Evolutionary conservation across 2,797 vertebrate species (phyloP).

Genomic region (Yasuhikotakia modesta): DNA sequence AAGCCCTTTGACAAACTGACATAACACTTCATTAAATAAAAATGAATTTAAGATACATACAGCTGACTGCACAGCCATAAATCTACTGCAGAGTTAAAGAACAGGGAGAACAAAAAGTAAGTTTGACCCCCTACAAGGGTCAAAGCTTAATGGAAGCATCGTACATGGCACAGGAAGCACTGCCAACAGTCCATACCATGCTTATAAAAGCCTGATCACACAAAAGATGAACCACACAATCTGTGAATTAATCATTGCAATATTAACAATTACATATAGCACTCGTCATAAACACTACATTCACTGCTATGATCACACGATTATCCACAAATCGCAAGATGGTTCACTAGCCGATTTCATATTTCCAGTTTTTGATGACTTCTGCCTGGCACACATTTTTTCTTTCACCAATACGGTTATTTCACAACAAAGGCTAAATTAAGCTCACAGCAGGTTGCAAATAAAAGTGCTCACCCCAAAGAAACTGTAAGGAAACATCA

Average conservation of each 20-base stretch:
- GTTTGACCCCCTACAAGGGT: not conserved
- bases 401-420: not conserved
- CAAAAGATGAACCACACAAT: not conserved
- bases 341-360: not conserved
- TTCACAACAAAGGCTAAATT: not conserved
- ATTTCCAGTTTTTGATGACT: not conserved
- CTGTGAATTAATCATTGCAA: not conserved
- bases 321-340: too few relatives aligned
- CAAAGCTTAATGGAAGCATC: not conserved
- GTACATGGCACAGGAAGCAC: not conserved
- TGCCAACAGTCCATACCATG: too few relatives aligned
- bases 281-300: not conserved
- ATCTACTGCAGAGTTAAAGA: too few relatives aligned
- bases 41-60: too few relatives aligned
- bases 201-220: not conserved
- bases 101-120: not conserved
- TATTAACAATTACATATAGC: not conserved
- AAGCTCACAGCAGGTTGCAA: not conserved
- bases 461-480: not conserved
- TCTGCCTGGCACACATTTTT: too few relatives aligned
- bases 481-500: not conserved
- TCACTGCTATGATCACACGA: not conserved
- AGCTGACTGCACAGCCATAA: too few relatives aligned
- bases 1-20: too few relatives aligned
- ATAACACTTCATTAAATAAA: too few relatives aligned